phyloP scores from a whole-genome alignment of 2,888 invertebrate genomes.

The Ormyrus labotus region DNA sequence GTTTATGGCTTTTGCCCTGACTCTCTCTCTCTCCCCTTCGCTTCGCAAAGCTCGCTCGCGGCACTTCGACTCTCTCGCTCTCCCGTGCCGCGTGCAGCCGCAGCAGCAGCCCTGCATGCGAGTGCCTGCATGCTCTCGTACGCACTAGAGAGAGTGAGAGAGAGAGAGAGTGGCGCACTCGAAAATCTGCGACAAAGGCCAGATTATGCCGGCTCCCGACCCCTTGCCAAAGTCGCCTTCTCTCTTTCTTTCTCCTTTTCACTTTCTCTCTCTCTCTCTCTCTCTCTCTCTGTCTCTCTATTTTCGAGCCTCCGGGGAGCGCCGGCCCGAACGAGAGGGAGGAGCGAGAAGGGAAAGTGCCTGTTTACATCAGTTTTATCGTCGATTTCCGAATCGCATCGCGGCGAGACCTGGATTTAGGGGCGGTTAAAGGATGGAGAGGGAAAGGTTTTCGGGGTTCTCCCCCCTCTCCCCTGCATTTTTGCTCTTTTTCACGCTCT shows the following conservation, averaged over 20 bases:
- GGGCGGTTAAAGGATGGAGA: conserved; percentile 10
- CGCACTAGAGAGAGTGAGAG: too few species aligned
- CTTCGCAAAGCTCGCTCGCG: background rate
- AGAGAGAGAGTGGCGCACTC: conserved; percentile 29
- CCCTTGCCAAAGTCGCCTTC: background rate
- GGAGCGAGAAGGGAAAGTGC: conserved; percentile 70
- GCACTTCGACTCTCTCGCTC: background rate
- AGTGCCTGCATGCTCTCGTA: too few species aligned
- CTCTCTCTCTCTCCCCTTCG: conserved; percentile 7
- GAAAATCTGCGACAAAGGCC: conserved; percentile 35
- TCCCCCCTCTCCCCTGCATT: background rate
- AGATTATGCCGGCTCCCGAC: conserved; percentile 32
- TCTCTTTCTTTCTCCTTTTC: background rate
- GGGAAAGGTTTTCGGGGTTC: background rate
- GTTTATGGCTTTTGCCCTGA: conserved; percentile 69
- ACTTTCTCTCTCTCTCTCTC: background rate
- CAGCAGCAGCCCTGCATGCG: too few species aligned
- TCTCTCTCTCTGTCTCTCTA: conserved; percentile 3
- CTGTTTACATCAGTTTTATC: conserved; percentile 74
- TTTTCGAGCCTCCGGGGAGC: conserved; percentile 64
- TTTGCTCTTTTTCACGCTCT: conserved; percentile 43
- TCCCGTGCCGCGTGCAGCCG: background rate
- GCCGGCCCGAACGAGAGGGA: conserved; percentile 53
- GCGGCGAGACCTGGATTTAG: conserved; percentile 29
- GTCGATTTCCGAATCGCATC: conserved; percentile 70